Evolutionary conservation across 2,888 invertebrate genomes (phyloP).

Genomic region (Phalangium opilio): DNA sequence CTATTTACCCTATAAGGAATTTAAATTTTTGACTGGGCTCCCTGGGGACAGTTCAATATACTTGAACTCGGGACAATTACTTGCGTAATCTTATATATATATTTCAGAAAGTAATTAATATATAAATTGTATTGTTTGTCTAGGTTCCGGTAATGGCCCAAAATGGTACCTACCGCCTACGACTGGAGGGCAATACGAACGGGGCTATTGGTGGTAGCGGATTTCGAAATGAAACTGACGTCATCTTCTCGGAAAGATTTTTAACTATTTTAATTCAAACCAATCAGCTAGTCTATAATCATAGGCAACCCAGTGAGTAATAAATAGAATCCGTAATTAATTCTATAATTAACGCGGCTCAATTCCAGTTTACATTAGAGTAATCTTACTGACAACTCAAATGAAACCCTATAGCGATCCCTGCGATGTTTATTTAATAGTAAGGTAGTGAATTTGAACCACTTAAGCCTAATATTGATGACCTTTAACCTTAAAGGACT

Average conservation of each 20-base stretch:
- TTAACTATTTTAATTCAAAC: constrained; percentile 36
- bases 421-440: constrained; percentile 31
- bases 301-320: constrained; percentile 18
- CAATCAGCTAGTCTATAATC: constrained; percentile 34
- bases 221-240: constrained; percentile 32
- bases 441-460: too few species aligned
- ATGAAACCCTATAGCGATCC: constrained; percentile 32
- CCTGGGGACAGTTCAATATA: too few species aligned
- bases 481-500: not conserved
- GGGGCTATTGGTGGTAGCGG: constrained; percentile 29
- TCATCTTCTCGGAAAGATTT: constrained; percentile 32
- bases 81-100: too few species aligned
- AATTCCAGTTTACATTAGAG: constrained; percentile 30
- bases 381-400: constrained; percentile 30
- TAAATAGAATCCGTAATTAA: not conserved
- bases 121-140: too few species aligned
- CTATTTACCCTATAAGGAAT: too few species aligned
- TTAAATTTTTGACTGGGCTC: too few species aligned
- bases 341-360: too few species aligned
- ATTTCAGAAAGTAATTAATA: too few species aligned
- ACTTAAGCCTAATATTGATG: too few species aligned
- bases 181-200: constrained; percentile 31
- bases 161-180: constrained; percentile 30
- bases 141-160: constrained; percentile 32
- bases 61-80: too few species aligned